These are phyloP conservation scores for Dysmachus trigonus DNA, from an alignment of 2,888 invertebrate genomes.

Conservation along the genomic window DNA sequence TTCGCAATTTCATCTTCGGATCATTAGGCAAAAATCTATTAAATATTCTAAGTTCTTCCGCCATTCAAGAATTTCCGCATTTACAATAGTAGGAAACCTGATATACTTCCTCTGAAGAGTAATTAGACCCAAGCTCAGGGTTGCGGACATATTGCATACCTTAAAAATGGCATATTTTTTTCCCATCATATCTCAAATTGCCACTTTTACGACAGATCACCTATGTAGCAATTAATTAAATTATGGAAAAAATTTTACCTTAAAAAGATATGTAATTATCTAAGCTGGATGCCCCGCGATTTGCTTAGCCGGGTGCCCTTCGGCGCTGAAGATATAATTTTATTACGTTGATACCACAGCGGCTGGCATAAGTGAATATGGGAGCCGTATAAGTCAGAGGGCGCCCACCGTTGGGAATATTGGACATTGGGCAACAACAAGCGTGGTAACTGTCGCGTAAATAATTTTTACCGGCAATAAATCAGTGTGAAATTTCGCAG, in stretches of 20 bases:
- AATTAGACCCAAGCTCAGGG: neutral
- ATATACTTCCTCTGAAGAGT: neutral
- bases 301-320: neutral
- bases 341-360: neutral
- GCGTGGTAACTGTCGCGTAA: conserved; percentile 19
- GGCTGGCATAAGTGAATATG: neutral
- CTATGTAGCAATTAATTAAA: neutral
- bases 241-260: neutral
- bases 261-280: neutral
- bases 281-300: neutral
- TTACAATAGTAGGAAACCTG: neutral
- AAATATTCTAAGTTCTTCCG: neutral
- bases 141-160: neutral
- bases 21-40: neutral
- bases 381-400: neutral
- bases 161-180: neutral
- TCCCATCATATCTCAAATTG: neutral
- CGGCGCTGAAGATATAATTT: neutral
- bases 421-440: neutral
- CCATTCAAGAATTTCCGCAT: neutral
- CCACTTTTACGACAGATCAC: neutral
- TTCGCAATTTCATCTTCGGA: neutral
- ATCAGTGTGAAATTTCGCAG: conserved; percentile 7
- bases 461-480: conserved; percentile 7
- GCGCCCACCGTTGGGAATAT: neutral